Evolutionary conservation across 92 coral and sea anemone species (phyloP).

Genomic region (Actinostola sp.): DNA sequence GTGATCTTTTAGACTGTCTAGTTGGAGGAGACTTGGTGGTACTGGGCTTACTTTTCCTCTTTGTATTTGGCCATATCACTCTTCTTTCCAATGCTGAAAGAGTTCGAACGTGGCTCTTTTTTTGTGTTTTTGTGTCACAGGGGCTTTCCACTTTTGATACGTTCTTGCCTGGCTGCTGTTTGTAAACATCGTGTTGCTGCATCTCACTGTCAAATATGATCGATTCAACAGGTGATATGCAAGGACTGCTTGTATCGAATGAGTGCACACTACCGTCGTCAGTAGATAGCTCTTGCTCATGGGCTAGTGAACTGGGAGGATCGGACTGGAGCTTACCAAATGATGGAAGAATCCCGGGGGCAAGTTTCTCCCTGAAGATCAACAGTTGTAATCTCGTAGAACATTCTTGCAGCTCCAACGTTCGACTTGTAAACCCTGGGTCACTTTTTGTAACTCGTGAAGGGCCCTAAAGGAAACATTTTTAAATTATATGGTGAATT

Average conservation of each 20-base stretch:
- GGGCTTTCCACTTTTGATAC: not conserved
- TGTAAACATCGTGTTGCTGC: not conserved
- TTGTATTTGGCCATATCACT: not conserved
- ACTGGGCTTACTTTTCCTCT: conserved; percentile 2
- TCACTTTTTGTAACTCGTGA: too few species aligned
- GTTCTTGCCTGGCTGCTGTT: not conserved
- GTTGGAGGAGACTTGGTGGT: too few species aligned
- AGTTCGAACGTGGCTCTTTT: not conserved
- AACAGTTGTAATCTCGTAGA: conserved; percentile 54
- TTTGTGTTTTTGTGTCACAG: not conserved
- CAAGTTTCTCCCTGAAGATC: conserved; percentile 42
- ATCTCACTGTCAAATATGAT: not conserved
- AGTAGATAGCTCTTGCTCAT: not conserved
- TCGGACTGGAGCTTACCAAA: not conserved
- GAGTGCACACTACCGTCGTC: too few species aligned
- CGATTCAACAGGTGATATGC: too few species aligned
- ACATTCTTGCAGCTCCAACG: conserved; percentile 50
- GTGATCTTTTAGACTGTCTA: not conserved
- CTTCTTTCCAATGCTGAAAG: not conserved
- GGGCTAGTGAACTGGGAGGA: not conserved
- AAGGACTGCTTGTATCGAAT: too few species aligned
- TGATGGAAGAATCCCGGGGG: conserved; percentile 2
- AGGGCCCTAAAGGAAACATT: not conserved
- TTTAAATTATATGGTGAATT: too few species aligned
- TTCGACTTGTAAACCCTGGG: conserved; percentile 4